These are phyloP conservation scores for Caradrina kadenii DNA, from an alignment of 2,888 invertebrate genomes.

Conservation along the genomic window DNA sequence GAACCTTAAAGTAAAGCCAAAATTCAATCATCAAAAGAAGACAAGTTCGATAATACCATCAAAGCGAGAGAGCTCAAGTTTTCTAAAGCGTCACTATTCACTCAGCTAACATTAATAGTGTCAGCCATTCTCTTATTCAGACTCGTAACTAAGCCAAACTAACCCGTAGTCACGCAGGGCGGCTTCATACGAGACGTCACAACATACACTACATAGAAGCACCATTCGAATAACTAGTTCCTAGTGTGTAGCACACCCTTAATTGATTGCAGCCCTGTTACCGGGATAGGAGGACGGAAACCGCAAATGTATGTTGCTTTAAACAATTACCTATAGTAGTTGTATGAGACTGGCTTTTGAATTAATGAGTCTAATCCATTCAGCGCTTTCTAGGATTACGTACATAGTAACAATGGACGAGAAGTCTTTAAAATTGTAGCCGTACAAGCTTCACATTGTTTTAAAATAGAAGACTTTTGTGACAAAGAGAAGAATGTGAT, in stretches of 20 bases:
- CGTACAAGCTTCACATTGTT: conserved; percentile 35
- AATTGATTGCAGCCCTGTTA: conserved; percentile 69
- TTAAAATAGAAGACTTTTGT: conserved; percentile 25
- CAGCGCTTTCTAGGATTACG: conserved; percentile 19
- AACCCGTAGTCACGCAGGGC: conserved; percentile 55
- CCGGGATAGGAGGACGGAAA: conserved; percentile 44
- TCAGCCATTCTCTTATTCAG: conserved; percentile 65
- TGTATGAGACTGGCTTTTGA: conserved; percentile 40
- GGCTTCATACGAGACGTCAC: conserved; percentile 48
- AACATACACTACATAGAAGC: conserved; percentile 57
- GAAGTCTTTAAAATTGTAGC: conserved; percentile 27
- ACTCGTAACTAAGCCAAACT: conserved; percentile 68
- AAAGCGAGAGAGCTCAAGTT: conserved; percentile 43
- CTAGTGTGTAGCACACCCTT: conserved; percentile 61
- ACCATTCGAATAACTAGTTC: conserved; percentile 66
- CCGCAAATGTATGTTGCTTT: conserved; percentile 63
- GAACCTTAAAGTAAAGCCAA: conserved; percentile 5
- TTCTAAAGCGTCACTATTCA: conserved; percentile 55
- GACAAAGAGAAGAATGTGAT: conserved; percentile 9
- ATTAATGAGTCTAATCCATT: conserved; percentile 54
- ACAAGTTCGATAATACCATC: conserved; percentile 34
- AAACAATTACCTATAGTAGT: conserved; percentile 53
- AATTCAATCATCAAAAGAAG: conserved; percentile 27
- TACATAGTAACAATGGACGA: conserved; percentile 30
- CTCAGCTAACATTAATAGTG: conserved; percentile 59